A percentile compares a stretch with the other conserved stretches of the same genome.
These are phyloP conservation scores for Drosophila putrida DNA, from an alignment of 2,888 invertebrate species.

Conservation along the genomic window DNA sequence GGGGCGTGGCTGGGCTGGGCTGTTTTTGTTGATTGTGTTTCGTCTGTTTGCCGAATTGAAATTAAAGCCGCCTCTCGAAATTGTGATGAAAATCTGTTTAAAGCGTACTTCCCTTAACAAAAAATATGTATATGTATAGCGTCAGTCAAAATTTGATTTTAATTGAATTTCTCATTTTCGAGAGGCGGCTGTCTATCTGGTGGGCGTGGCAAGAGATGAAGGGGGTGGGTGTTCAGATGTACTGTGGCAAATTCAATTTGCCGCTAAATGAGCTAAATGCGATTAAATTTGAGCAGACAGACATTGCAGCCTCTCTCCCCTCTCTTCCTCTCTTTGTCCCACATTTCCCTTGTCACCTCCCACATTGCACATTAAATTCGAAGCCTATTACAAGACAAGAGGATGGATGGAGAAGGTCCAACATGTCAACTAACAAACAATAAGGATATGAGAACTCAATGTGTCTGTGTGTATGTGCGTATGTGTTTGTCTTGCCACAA, in stretches of 20 bases:
- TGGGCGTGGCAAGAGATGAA: constrained; percentile 19
- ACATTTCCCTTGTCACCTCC: background rate
- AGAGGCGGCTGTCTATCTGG: constrained; percentile 30
- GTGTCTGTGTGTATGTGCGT: constrained; percentile 4
- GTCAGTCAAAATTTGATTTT: constrained; percentile 72
- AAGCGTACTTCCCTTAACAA: constrained; percentile 31
- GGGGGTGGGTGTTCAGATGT: constrained; percentile 24
- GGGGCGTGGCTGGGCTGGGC: constrained; percentile 8
- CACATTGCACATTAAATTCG: constrained; percentile 22
- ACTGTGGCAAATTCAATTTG: constrained; percentile 73
- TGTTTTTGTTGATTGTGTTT: constrained; percentile 33
- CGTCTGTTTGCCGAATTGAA: constrained; percentile 45
- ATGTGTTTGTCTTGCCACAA: background rate
- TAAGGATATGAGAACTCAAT: constrained; percentile 22
- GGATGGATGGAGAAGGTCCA: constrained; percentile 2
- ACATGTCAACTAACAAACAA: constrained; percentile 43
- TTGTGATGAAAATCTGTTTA: constrained; percentile 57
- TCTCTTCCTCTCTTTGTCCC: background rate
- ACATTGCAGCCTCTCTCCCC: background rate
- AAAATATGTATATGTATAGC: constrained; percentile 22
- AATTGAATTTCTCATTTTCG: constrained; percentile 75
- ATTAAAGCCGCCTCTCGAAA: constrained; percentile 46
- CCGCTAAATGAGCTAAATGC: constrained; percentile 77
- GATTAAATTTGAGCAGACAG: constrained; percentile 68
- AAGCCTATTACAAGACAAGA: constrained; percentile 13